Evolutionary conservation across 2,797 vertebrate species (phyloP).

Genomic region (Lerista edwardsae): DNA sequence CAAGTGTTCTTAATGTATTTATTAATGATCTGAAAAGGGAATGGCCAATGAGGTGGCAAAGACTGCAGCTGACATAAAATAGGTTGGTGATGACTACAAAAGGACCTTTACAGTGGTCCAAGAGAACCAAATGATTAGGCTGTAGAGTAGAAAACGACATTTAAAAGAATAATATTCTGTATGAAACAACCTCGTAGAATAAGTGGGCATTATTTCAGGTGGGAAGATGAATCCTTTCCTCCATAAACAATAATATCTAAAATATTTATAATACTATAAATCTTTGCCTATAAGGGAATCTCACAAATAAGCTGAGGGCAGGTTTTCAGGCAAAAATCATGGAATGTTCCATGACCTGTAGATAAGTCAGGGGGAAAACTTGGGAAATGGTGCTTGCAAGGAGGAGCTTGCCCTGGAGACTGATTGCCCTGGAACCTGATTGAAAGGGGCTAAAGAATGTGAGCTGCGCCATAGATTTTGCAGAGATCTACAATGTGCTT

Average conservation of each 20-base stretch:
- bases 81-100: background rate
- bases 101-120: background rate
- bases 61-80: conserved; percentile 28
- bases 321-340: too few relatives aligned
- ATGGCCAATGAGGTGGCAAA: conserved; percentile 29
- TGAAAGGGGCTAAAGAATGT: too few relatives aligned
- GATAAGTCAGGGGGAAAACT: too few relatives aligned
- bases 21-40: conserved; percentile 42
- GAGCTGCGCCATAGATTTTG: too few relatives aligned
- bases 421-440: too few relatives aligned
- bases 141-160: conserved; percentile 9
- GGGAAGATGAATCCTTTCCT: conserved; percentile 1
- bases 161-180: conserved; percentile 26
- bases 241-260: background rate
- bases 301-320: too few relatives aligned
- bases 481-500: too few relatives aligned
- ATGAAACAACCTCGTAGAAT: background rate
- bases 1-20: conserved; percentile 41
- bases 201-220: conserved; percentile 10
- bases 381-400: too few relatives aligned
- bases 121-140: conserved; percentile 4
- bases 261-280: background rate
- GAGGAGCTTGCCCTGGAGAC: too few relatives aligned
- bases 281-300: too few relatives aligned
- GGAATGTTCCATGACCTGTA: too few relatives aligned